A percentile compares a stretch with the other conserved stretches of the same genome.
Evolutionary conservation across 2,113 vertebrate species (phyloP).

Genomic region (Eonycteris spelaea): DNA sequence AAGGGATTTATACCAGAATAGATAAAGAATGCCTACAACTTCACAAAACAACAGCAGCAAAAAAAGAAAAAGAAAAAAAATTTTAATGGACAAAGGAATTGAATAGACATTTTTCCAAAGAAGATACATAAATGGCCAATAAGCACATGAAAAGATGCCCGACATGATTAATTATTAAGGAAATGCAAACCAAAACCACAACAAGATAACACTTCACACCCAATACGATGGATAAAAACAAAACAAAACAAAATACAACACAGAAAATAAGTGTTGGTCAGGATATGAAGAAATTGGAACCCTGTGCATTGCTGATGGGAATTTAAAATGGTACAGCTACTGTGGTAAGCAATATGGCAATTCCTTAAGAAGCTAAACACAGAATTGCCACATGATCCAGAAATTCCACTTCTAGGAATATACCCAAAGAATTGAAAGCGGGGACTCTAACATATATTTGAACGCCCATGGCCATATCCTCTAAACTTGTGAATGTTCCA

Average conservation of each 20-base stretch:
- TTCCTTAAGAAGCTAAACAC: neutral
- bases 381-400: neutral
- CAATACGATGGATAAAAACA: neutral
- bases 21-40: no score
- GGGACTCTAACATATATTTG: neutral
- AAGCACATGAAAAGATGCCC: no score
- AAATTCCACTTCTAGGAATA: neutral
- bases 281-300: neutral
- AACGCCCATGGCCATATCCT: neutral
- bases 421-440: neutral
- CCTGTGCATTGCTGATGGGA: neutral
- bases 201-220: neutral
- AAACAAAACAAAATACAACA: neutral
- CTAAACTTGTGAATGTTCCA: neutral
- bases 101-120: no score
- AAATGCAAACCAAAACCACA: neutral
- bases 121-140: no score
- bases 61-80: neutral
- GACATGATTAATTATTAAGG: no score
- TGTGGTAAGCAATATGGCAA: neutral
- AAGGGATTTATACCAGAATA: neutral
- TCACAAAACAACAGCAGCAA: no score
- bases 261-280: neutral
- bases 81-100: no score
- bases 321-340: neutral